phyloP scores from a whole-genome alignment of 2,888 invertebrate species.

The Deroplatys truncata region DNA sequence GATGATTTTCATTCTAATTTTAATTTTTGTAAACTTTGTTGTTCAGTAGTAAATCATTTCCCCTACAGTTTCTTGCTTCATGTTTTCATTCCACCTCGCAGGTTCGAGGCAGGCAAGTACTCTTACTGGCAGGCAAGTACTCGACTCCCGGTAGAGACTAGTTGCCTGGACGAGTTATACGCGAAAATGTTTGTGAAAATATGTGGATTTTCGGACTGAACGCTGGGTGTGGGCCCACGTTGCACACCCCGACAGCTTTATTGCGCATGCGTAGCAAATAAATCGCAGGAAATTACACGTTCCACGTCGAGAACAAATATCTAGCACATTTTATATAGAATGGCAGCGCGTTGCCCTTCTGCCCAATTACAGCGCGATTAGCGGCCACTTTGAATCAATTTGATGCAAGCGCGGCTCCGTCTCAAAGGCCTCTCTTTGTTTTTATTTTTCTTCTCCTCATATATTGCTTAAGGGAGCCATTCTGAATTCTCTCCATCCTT shows the following conservation, averaged over 20 bases:
- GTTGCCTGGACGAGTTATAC: not conserved
- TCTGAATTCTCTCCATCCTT: not conserved
- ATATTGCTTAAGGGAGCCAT: not conserved
- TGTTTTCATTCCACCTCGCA: no score
- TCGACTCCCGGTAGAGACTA: no score
- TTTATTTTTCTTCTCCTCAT: not conserved
- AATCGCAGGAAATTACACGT: not conserved
- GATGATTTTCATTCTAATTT: no score
- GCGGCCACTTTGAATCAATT: constrained; percentile 26
- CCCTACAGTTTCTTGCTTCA: no score
- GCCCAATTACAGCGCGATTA: constrained; percentile 21
- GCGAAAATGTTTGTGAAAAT: not conserved
- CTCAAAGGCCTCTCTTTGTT: not conserved
- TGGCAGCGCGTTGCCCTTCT: not conserved
- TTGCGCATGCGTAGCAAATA: not conserved
- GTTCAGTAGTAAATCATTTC: no score
- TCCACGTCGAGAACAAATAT: not conserved
- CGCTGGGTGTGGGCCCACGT: not conserved
- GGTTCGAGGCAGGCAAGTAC: no score
- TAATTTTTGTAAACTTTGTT: no score
- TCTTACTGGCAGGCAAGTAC: no score
- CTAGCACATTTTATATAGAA: not conserved
- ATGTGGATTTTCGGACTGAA: not conserved
- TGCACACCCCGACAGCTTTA: not conserved
- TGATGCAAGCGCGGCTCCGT: not conserved